Conservation (phyloP, 64 coral and sea anemone species). For the Pachyseris speciosa region DNA sequence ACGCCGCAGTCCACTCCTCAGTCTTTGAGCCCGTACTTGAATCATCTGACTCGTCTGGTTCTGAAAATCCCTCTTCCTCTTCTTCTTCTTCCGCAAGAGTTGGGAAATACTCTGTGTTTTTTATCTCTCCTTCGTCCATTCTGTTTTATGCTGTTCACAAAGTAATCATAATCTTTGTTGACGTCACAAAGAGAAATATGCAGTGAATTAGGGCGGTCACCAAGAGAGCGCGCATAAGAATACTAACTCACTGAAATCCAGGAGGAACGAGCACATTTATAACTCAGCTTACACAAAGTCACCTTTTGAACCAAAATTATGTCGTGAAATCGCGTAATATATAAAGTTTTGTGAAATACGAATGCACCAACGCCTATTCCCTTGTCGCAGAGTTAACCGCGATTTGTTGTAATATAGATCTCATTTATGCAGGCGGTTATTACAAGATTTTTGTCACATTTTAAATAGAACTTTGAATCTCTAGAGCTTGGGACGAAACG, state of each 20-base stretch:
- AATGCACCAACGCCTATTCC: too few relatives aligned
- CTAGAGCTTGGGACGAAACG: too few relatives aligned
- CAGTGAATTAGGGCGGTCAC: background rate
- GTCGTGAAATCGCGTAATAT: too few relatives aligned
- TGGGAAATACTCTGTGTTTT: background rate
- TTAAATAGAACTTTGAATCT: too few relatives aligned
- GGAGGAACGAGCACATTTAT: too few relatives aligned
- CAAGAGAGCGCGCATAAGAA: background rate
- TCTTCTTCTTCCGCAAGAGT: background rate
- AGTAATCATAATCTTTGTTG: background rate
- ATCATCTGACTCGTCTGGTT: background rate
- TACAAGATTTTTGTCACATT: too few relatives aligned
- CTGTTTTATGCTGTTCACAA: background rate
- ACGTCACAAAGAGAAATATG: slow-evolving; percentile 12
- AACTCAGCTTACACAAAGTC: too few relatives aligned
- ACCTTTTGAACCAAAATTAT: too few relatives aligned
- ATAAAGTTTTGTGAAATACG: too few relatives aligned
- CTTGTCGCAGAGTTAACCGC: too few relatives aligned
- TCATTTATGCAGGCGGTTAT: too few relatives aligned
- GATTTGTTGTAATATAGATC: too few relatives aligned
- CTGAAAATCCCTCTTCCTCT: background rate
- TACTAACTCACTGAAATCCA: background rate
- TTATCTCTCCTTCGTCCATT: background rate
- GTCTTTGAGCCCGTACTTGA: background rate
- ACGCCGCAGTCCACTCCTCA: background rate